Base-by-base conservation (phyloP, 35 echinoderm and acorn worm species). In the Chiridota heheva region DNA sequence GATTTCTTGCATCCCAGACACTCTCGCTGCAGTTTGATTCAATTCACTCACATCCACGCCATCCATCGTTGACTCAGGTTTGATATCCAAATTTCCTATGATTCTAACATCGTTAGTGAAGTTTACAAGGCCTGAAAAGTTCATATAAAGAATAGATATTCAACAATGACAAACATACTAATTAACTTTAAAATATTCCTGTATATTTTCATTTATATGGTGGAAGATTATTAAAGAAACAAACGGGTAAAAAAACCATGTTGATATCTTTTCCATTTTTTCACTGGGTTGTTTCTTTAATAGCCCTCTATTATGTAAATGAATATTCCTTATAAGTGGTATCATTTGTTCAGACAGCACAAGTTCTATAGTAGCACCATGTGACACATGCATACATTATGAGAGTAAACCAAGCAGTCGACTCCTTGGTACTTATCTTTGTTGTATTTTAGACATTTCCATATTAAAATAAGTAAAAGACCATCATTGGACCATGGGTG, bases 1-100 rank as follows among this genome's bases (percentile, higher is more conserved):
- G 5, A 87, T 26, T 20, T 35, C 18, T 58, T 87, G 73, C 42
- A 75, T 36, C 31, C 76, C 85, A 40, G 33, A 49, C 6, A 80
- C 18, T 43, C 60, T 78, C 7, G 57, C 74, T 0, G 63, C 62
- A 5, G 30, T 41, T 38, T 26, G 44, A 18, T 55, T 75, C 12
- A 66, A 69, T 36, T 69, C 85, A 59, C 85, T 87, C 18, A 87
- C 29, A 39, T 87, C 85, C 18, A 87, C 85, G 20, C 55, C 42
- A 45, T 80, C 75, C 16, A 87, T 65, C 60, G 72, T 87, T 32
- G 13, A 57, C 31, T 33, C 72, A 32, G 48, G 44, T 4, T 7
- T 28, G 6, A 55, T 49, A 22, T 26, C 26, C 10, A 38, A 34
- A 37, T 76, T 25, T 3, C 72, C 72, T 15, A 12, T 30, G 28